Conservation (phyloP, 2,113 vertebrate species). For the Mesembrinibis cayennensis region DNA sequence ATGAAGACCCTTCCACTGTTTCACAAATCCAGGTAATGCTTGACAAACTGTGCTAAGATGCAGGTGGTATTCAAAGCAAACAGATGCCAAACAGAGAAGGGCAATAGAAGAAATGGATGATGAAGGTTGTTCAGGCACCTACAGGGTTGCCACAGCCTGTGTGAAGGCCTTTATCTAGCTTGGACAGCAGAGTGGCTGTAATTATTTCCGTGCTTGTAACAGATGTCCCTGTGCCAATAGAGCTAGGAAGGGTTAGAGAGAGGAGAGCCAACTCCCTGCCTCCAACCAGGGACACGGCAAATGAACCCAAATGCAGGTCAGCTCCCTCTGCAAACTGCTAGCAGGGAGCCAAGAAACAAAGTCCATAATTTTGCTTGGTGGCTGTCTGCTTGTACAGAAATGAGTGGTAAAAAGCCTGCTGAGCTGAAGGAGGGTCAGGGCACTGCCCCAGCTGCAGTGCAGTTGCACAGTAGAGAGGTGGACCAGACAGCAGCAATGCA, state of each 20-base stretch:
- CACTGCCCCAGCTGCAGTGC: rapidly evolving
- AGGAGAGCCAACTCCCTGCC: neutral
- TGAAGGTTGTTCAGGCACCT: neutral
- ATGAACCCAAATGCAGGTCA: neutral
- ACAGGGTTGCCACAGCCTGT: neutral
- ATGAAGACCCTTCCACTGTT: neutral
- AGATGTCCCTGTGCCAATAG: neutral
- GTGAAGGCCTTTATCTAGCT: neutral
- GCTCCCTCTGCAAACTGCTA: neutral
- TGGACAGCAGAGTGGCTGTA: neutral
- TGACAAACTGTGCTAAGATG: neutral
- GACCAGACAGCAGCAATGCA: neutral
- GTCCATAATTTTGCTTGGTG: rapidly evolving
- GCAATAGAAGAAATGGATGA: neutral
- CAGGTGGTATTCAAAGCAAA: neutral
- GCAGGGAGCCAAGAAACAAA: neutral
- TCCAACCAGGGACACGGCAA: neutral
- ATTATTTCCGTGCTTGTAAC: neutral
- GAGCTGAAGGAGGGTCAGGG: neutral
- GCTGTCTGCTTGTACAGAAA: neutral
- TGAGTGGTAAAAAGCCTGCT: neutral
- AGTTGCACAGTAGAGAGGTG: rapidly evolving
- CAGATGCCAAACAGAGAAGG: neutral
- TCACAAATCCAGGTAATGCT: neutral
- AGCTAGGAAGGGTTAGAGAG: neutral